A percentile compares a stretch with the other conserved stretches of the same genome.
Evolutionary conservation across 2,888 invertebrate species (phyloP).

Genomic region (Oeneis ivallda): DNA sequence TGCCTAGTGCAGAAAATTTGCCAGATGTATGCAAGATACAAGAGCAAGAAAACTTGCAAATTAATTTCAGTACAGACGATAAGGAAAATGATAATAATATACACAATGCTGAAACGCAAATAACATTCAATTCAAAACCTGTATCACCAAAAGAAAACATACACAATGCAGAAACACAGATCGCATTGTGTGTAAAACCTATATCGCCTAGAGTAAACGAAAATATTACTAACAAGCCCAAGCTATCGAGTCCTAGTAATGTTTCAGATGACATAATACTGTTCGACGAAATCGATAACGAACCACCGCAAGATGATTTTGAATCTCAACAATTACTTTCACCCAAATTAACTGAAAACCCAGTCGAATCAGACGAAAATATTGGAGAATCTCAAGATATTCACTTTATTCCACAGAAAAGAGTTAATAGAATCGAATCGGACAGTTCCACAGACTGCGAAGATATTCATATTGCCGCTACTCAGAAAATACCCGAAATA

Average conservation of each 20-base stretch:
- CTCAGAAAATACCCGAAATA: slow-evolving; percentile 48
- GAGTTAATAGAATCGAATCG: slow-evolving; percentile 41
- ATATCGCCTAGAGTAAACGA: slow-evolving; percentile 1
- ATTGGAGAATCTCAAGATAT: slow-evolving; percentile 33
- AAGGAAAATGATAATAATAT: slow-evolving; percentile 54
- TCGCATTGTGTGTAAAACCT: slow-evolving; percentile 14
- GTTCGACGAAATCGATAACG: slow-evolving; percentile 61
- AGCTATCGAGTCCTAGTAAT: slow-evolving; percentile 37
- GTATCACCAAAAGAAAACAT: slow-evolving; percentile 5
- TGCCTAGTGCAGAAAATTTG: slow-evolving; percentile 45
- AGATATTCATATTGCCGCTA: slow-evolving; percentile 52
- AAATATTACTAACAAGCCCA: slow-evolving; percentile 29
- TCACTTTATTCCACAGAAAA: slow-evolving; percentile 36
- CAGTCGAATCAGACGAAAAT: slow-evolving; percentile 17
- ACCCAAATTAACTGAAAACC: slow-evolving; percentile 41
- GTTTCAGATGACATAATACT: slow-evolving; percentile 60
- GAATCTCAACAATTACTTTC: slow-evolving; percentile 63
- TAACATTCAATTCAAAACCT: slow-evolving; percentile 13
- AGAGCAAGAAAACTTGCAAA: slow-evolving; percentile 55
- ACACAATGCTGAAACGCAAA: slow-evolving; percentile 44
- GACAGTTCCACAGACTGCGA: slow-evolving; percentile 58
- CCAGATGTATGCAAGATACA: slow-evolving; percentile 55
- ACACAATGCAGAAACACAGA: slow-evolving; percentile 20
- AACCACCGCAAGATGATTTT: slow-evolving; percentile 51
- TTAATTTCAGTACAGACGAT: slow-evolving; percentile 54